Base-by-base conservation (phyloP, 2,797 vertebrate genomes). In the Agapornis canus region DNA sequence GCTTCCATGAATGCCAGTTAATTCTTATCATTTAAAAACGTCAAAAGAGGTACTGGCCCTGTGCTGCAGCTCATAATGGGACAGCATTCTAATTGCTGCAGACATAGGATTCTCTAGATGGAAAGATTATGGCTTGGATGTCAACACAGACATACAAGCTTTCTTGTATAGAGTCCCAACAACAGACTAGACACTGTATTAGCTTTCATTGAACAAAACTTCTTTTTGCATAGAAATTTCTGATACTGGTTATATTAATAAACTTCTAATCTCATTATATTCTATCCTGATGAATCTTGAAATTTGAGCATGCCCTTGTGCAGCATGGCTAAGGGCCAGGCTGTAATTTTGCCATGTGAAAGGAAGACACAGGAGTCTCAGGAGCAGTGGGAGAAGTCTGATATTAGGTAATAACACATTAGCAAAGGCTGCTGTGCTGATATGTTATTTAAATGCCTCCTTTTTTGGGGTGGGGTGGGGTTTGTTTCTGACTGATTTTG, bases 391-490 rank as follows among this genome's bases (percentile, higher is more conserved):
- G 5, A 59, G n/a, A 78, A 77, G 47, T 9, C 71, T 63, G 40
- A 32, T 45, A 26, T 1, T 52, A 84, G 66, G 75, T 18, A 64
- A 72, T 6, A 64, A 65, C 15, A 6, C 2, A 11, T 59, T 80
- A 49, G 51, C 60, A 37, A 77, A 84, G 40, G n/a, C 32, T 72
- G 47, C 66, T 82, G 51, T 63, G 56, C 40, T 57, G 40, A 39
- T 32, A 9, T 2, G 18, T 25, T 59, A 81, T 45, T 71, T 43
- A 57, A 61, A 73, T 21, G 23, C 5, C 17, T 49, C 56, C 80
- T 47, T 63, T 37, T 42, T 4, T 16, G 13, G 1, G 23, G 0
- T 1, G n/a, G 13, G 6, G 14, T 4, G 5, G 10, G 10, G 31
- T 23, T 13, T 64, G 43, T 42, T 90, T 75, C 77, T 84, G 52